Base-by-base conservation (phyloP, 2,113 vertebrate genomes). In the Laterallus jamaicensis region DNA sequence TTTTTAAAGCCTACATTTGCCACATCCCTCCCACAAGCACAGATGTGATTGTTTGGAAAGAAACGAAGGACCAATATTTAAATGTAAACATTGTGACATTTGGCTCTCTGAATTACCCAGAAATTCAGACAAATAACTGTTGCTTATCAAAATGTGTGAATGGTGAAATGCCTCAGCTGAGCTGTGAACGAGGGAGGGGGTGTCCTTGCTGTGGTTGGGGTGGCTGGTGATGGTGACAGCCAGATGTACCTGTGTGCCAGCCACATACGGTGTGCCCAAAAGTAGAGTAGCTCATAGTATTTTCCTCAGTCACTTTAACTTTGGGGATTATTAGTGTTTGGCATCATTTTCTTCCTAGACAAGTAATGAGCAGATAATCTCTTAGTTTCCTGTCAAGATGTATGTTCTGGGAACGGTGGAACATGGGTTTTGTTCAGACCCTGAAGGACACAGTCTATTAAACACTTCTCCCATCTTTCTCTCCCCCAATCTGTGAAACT, bases 71-170 rank as follows among this genome's bases (percentile, higher is more conserved):
- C 86, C 64, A 19, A 40, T 64, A 62, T 81, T 89, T 55, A 37
- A 86, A 64, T 84, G 52, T 78, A 89, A 96, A 95, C 25, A 22
- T 63, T 78, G n/a, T 80, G 91, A 86, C 55, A 42, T 54, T 88
- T 69, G 39, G 29, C 24, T 56, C 44, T 91, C 73, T 6, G 35
- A 74, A 24, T 74, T 86, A 21, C 40, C 26, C 75, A 86, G 63
- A 28, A 21, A 49, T 58, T 88, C 9, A 10, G 62, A 50, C 31
- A 47, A 67, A 50, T 67, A 77, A n/a, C 37, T 39, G 47, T 39
- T 40, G 42, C 11, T 79, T 73, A 60, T 50, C 39, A 71, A 75
- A 68, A 56, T 9, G 32, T 62, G 42, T 63, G n/a, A 87, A 35
- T 79, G 59, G 59, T n/a, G 60, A 77, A 82, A 49, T 44, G 4